phyloP scores from a whole-genome alignment of 2,113 vertebrate species.

The Anseranas semipalmata region DNA sequence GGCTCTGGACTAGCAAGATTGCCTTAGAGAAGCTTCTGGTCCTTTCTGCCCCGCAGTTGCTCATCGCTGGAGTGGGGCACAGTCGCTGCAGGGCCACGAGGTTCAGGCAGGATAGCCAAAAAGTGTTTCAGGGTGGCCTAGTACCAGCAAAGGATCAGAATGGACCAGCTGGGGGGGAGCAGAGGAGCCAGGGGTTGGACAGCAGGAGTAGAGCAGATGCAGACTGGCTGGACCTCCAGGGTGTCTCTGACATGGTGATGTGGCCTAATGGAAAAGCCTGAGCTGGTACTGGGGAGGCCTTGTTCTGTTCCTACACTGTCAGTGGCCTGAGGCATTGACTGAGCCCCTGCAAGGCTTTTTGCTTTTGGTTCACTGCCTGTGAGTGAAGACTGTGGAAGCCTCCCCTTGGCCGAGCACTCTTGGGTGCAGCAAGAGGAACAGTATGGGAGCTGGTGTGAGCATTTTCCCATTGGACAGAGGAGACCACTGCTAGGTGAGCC shows the following conservation, averaged over 20 bases:
- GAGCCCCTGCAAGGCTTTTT: background rate
- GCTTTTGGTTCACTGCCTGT: rapidly evolving
- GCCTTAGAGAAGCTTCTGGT: background rate
- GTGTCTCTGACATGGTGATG: background rate
- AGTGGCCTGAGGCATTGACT: background rate
- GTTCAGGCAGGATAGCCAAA: background rate
- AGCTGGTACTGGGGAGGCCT: background rate
- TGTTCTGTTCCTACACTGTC: background rate
- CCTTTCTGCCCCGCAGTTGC: background rate
- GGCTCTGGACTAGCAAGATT: background rate
- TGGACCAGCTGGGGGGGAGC: background rate
- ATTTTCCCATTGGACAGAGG: background rate
- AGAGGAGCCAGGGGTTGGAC: background rate
- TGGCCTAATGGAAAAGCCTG: background rate
- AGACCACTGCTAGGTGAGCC: background rate
- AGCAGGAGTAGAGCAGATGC: background rate
- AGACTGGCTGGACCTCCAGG: background rate
- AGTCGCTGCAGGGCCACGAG: background rate
- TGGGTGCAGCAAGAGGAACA: background rate
- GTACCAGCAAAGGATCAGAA: background rate
- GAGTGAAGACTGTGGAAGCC: background rate
- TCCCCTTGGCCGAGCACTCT: background rate
- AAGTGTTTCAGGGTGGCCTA: background rate
- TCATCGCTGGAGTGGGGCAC: background rate
- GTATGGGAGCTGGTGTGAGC: background rate